Base-by-base conservation (phyloP, 1,140 invertebrate genomes). In the Drosophila kanapiae region DNA sequence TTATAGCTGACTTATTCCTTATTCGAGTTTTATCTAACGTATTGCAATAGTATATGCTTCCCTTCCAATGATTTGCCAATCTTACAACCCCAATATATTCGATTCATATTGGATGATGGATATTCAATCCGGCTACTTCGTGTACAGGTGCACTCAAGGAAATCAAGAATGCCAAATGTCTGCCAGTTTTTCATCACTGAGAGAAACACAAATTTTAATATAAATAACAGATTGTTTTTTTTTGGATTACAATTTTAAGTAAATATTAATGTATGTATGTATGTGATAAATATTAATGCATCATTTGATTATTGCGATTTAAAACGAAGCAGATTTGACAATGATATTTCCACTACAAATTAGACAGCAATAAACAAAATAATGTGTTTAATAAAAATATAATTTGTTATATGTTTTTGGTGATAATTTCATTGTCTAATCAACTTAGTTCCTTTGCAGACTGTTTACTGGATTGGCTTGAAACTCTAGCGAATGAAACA, bases 91-190 rank as follows among this genome's bases (percentile, higher is more conserved):
- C 16, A n/a, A 54, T 54, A 54, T 54, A 54, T 54, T 54, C 51
- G 33, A 54, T 38, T 54, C 33, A 23, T 54, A 37, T 54, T 54
- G 33, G 4, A 37, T 23, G 13, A 38, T 53, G 33, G 62, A 58
- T 40, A 65, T 43, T 58, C 14, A 35, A 65, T 65, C 57, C 29
- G 53, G 38, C 14, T 29, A 29, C 54, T 45, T 64, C 5, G 37
- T 59, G 29, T 27, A 16, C 58, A 40, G 31, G 38, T 59, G 62
- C 62, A 37, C 45, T 43, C 62, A 65, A 60, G 62, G 62, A 60
- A 65, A 43, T 65, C 54, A 16, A 65, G 62, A 65, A 45, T 42
- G 31, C 29, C 59, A 23, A 61, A 54, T 37, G 45, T 53, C 45
- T 53, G 16, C 13, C 7, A 38, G 8, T 4, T 37, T 0, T 37